Conservation (phyloP, 2,113 vertebrate species). For the Etheostoma spectabile region DNA sequence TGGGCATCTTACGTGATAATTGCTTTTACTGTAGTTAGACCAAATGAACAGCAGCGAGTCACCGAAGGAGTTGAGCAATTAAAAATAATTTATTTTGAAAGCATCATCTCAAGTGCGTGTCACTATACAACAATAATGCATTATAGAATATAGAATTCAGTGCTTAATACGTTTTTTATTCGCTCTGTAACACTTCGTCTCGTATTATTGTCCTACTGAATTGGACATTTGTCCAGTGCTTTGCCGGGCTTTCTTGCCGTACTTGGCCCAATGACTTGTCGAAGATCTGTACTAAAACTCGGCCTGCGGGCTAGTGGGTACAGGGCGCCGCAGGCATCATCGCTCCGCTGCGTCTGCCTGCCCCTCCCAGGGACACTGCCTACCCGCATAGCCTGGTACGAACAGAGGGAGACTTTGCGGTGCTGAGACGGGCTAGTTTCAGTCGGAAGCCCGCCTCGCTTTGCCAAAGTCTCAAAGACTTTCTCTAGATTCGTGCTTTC, state of each 20-base stretch:
- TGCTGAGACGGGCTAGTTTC: constrained; percentile 85
- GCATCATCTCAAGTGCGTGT: constrained; percentile 8
- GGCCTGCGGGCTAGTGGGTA: constrained; percentile 81
- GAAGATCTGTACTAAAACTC: constrained; percentile 84
- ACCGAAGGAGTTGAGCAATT: not conserved
- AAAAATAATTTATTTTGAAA: constrained; percentile 52
- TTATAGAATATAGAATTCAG: not conserved
- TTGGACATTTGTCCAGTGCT: constrained; percentile 73
- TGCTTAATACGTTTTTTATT: not conserved
- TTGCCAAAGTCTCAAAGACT: constrained; percentile 81
- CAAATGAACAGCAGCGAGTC: too few species aligned
- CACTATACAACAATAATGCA: not conserved
- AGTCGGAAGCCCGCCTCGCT: constrained; percentile 79
- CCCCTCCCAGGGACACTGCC: constrained; percentile 33
- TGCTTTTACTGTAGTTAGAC: too few species aligned
- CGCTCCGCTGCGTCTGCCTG: constrained; percentile 18
- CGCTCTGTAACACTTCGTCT: not conserved
- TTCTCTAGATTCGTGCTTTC: constrained; percentile 81
- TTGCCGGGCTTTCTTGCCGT: constrained; percentile 55
- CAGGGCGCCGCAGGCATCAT: constrained; percentile 77
- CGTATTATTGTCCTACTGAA: constrained; percentile 64
- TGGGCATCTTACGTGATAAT: too few species aligned
- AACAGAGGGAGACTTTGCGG: constrained; percentile 82
- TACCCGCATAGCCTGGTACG: constrained; percentile 78
- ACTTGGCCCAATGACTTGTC: constrained; percentile 76